Conservation (phyloP, 2,797 vertebrate genomes). For the Muraenolepis orangiensis region DNA sequence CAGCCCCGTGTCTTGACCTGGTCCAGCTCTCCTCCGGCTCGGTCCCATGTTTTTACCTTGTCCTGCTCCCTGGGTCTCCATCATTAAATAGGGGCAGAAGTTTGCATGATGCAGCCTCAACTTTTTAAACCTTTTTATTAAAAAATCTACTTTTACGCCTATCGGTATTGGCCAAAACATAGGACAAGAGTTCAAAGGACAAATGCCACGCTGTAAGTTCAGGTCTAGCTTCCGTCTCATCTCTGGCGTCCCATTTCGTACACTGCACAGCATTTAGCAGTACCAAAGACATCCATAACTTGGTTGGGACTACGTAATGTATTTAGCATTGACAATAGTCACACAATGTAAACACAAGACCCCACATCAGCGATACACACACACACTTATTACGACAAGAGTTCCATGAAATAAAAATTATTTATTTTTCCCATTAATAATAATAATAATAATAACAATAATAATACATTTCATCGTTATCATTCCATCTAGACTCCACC, state of each 20-base stretch:
- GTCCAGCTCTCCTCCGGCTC: too few relatives aligned
- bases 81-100: not conserved
- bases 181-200: too few relatives aligned
- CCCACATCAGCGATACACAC: not conserved
- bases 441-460: constrained; percentile 38
- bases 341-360: not conserved
- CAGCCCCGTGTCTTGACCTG: too few relatives aligned
- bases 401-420: constrained; percentile 76
- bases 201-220: too few relatives aligned
- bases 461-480: constrained; percentile 43
- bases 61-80: not conserved
- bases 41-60: too few relatives aligned
- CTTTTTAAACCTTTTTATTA: not conserved
- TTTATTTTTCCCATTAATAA: constrained; percentile 71
- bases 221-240: too few relatives aligned
- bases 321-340: too few relatives aligned
- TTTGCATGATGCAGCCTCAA: not conserved
- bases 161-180: too few relatives aligned
- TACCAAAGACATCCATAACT: too few relatives aligned
- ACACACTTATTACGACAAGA: constrained; percentile 21
- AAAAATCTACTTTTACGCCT: not conserved
- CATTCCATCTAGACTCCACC: constrained; percentile 72
- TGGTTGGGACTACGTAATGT: not conserved
- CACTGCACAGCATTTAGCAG: not conserved
- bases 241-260: too few relatives aligned